Evolutionary conservation across 2,888 invertebrate genomes (phyloP).

Genomic region (Tenthredo livida): DNA sequence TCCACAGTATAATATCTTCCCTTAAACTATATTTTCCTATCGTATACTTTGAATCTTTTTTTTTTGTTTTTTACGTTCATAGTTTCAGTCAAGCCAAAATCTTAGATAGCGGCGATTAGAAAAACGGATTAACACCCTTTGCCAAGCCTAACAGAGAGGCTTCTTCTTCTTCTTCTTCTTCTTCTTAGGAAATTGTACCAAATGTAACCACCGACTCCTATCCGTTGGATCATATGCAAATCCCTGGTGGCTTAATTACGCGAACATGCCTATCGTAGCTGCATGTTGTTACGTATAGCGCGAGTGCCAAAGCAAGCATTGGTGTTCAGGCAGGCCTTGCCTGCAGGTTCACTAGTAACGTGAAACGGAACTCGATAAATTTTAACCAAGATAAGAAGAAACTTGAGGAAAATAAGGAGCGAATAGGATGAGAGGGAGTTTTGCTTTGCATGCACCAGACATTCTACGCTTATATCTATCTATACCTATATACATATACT

Average conservation of each 20-base stretch:
- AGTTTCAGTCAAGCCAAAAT: not conserved
- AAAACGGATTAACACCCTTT: constrained; percentile 71
- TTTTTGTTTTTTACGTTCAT: not conserved
- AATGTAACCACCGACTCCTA: constrained; percentile 56
- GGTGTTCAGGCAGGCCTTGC: constrained; percentile 17
- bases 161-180: constrained; percentile 66
- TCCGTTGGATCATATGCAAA: constrained; percentile 76
- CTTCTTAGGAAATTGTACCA: constrained; percentile 55
- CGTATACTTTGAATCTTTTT: not conserved
- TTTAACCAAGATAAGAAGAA: constrained; percentile 63
- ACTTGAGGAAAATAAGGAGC: constrained; percentile 52
- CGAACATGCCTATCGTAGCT: constrained; percentile 74
- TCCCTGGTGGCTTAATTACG: constrained; percentile 77
- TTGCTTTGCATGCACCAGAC: constrained; percentile 18
- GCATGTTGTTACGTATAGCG: constrained; percentile 66
- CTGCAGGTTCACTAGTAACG: constrained; percentile 65
- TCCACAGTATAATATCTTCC: not conserved
- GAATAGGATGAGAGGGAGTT: constrained; percentile 45
- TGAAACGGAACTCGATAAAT: constrained; percentile 69
- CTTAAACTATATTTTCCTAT: not conserved
- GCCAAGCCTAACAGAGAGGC: constrained; percentile 64
- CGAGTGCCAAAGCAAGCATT: constrained; percentile 6
- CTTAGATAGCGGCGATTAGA: constrained; percentile 58
- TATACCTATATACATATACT: not conserved
- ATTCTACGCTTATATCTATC: not conserved